phyloP scores from a whole-genome alignment of 2,113 vertebrate species.

The Ammospiza nelsoni region DNA sequence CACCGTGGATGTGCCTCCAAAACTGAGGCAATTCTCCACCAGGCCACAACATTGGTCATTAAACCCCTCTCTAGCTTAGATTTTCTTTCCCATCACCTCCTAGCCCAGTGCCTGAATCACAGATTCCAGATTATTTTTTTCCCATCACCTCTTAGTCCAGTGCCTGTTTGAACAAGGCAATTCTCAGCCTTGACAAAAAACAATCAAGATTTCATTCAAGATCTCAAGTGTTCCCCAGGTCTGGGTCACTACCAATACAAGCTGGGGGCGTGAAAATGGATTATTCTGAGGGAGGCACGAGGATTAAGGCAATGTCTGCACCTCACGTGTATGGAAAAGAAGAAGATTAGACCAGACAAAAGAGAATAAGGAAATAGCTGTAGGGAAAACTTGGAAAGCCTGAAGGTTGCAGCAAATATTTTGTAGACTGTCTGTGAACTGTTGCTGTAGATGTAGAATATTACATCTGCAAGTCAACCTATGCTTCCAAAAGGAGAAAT shows the following conservation, averaged over 20 bases:
- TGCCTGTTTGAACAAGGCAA: background rate
- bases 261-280: background rate
- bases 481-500: background rate
- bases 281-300: background rate
- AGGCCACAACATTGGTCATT: rapidly evolving
- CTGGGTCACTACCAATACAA: background rate
- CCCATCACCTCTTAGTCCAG: background rate
- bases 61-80: background rate
- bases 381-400: background rate
- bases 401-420: background rate
- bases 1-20: rapidly evolving
- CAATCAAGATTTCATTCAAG: background rate
- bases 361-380: background rate
- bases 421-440: background rate
- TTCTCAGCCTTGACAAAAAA: background rate
- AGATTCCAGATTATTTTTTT: background rate
- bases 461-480: background rate
- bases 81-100: rapidly evolving
- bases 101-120: background rate
- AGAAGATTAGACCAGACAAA: background rate
- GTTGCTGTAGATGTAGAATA: background rate
- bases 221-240: background rate
- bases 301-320: background rate
- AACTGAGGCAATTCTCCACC: background rate
- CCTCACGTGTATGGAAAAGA: background rate